These are phyloP conservation scores for Paratilapia polleni DNA, from an alignment of 2,113 vertebrate species.

Conservation along the genomic window DNA sequence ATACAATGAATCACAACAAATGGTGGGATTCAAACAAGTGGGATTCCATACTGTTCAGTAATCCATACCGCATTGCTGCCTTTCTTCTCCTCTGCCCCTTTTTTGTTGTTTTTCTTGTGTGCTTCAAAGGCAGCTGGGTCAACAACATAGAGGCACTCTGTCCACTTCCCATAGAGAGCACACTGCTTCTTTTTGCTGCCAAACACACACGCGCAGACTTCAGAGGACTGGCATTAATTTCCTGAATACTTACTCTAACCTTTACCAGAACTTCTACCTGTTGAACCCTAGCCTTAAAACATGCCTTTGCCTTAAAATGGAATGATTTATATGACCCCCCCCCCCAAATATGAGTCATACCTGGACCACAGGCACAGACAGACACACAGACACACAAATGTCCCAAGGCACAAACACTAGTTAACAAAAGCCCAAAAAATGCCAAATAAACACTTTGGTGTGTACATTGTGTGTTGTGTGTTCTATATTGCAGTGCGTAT, in stretches of 20 bases:
- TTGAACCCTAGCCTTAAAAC: too few species aligned
- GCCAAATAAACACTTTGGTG: neutral
- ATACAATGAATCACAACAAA: neutral
- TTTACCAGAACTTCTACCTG: neutral
- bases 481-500: neutral
- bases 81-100: slow-evolving; percentile 88
- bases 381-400: neutral
- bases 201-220: neutral
- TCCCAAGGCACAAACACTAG: neutral
- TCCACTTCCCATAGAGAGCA: slow-evolving; percentile 96
- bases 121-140: slow-evolving; percentile 88
- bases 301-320: too few species aligned
- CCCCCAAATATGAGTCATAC: too few species aligned
- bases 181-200: slow-evolving; percentile 94
- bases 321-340: too few species aligned
- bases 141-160: slow-evolving; percentile 91
- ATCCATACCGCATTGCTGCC: slow-evolving; percentile 85
- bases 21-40: neutral
- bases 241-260: rapidly evolving
- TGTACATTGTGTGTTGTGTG: neutral
- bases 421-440: neutral
- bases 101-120: slow-evolving; percentile 92
- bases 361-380: neutral
- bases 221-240: neutral
- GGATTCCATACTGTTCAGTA: neutral